phyloP scores from a whole-genome alignment of 2,888 invertebrate species.

The Agrochola macilenta region DNA sequence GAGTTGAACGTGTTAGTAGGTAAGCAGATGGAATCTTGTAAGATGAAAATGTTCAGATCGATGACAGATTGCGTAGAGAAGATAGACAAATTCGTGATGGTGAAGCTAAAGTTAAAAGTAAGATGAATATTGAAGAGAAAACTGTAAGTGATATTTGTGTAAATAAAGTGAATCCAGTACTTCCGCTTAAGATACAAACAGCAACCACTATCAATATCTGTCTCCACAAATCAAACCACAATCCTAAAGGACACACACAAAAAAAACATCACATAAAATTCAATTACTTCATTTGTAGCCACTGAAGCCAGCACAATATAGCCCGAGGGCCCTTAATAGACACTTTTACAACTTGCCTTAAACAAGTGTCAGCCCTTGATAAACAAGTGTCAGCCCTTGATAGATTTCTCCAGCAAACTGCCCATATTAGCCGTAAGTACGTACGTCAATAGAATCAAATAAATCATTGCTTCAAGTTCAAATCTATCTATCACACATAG shows the following conservation, averaged over 20 bases:
- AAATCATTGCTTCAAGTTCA: conserved; percentile 67
- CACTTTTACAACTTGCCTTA: conserved; percentile 57
- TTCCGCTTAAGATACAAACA: conserved; percentile 3
- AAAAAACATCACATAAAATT: conserved; percentile 62
- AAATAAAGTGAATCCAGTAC: neutral
- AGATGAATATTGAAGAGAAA: neutral
- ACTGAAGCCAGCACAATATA: conserved; percentile 49
- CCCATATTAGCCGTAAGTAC: conserved; percentile 54
- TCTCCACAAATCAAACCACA: conserved; percentile 50
- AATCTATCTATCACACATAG: conserved; percentile 67
- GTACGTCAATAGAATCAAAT: conserved; percentile 58
- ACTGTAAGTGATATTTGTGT: neutral
- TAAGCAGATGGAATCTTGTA: neutral
- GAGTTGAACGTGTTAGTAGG: neutral
- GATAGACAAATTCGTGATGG: neutral
- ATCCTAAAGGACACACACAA: conserved; percentile 48
- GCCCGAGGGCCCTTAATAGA: conserved; percentile 47
- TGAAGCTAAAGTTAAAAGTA: neutral
- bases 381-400: conserved; percentile 54
- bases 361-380: conserved; percentile 56
- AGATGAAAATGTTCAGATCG: neutral
- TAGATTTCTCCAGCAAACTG: conserved; percentile 52
- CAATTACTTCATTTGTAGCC: conserved; percentile 63
- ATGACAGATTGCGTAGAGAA: neutral
- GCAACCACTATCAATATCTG: conserved; percentile 19